Conservation (phyloP, 2,113 vertebrate genomes). For the Elephantulus edwardii region DNA sequence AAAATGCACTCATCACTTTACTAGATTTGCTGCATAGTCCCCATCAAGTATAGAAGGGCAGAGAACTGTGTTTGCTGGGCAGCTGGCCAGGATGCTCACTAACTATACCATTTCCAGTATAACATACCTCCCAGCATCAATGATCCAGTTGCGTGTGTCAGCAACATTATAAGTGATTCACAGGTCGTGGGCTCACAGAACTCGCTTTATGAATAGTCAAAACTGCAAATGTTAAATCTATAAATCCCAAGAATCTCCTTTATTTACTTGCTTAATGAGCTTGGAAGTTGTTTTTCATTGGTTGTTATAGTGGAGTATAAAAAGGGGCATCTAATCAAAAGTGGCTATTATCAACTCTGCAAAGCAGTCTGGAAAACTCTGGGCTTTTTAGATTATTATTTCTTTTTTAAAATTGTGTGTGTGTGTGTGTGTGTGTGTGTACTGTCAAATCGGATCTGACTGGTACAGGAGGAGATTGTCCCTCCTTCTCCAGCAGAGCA, state of each 20-base stretch:
- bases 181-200: not conserved
- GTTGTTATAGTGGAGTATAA: not conserved
- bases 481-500: no score
- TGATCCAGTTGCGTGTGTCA: slow-evolving; percentile 39
- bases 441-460: no score
- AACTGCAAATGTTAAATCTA: slow-evolving; percentile 48
- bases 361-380: slow-evolving; percentile 35
- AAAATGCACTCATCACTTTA: slow-evolving; percentile 30
- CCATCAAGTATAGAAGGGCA: not conserved
- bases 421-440: no score
- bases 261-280: slow-evolving; percentile 49
- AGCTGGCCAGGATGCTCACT: not conserved
- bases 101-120: not conserved
- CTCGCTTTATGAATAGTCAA: slow-evolving; percentile 9
- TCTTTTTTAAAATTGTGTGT: no score
- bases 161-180: slow-evolving; percentile 4
- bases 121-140: not conserved
- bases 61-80: not conserved
- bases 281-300: slow-evolving; percentile 14
- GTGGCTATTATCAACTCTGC: not conserved
- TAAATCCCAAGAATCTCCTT: slow-evolving; percentile 5
- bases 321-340: not conserved
- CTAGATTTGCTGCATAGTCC: not conserved
- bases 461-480: no score
- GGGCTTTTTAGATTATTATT: no score